Evolutionary conservation across 2,888 invertebrate genomes (phyloP).

Genomic region (Acleris sparsana): DNA sequence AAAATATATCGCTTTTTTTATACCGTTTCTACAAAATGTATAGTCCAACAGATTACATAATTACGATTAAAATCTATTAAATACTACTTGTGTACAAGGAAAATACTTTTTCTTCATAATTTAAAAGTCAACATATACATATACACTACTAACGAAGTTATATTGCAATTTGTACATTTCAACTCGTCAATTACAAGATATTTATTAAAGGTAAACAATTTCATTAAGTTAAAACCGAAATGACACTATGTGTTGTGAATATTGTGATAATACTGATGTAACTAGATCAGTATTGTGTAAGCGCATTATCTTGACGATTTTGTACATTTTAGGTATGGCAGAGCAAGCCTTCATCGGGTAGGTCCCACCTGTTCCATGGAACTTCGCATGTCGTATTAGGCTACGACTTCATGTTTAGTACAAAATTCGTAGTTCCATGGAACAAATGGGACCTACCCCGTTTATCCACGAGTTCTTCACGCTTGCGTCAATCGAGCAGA

Average conservation of each 20-base stretch:
- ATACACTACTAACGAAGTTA: constrained; percentile 24
- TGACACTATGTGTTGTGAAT: background rate
- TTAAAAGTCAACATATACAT: constrained; percentile 23
- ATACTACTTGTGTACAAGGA: constrained; percentile 24
- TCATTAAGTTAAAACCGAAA: background rate
- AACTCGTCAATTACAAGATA: constrained; percentile 16
- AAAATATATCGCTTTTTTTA: constrained; percentile 13
- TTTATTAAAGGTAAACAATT: constrained; percentile 18
- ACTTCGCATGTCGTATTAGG: too few relatives aligned
- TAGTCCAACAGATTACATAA: constrained; percentile 24
- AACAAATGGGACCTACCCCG: too few relatives aligned
- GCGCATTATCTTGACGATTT: constrained; percentile 10
- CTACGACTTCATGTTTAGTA: too few relatives aligned
- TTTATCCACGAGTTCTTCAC: too few relatives aligned
- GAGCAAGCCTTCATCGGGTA: background rate
- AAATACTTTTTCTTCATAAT: constrained; percentile 31
- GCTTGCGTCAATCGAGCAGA: too few relatives aligned
- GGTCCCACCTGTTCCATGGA: too few relatives aligned
- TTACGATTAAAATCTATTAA: constrained; percentile 30
- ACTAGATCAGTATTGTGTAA: too few relatives aligned
- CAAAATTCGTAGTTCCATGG: too few relatives aligned
- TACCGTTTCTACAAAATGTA: constrained; percentile 18
- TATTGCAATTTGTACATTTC: constrained; percentile 33
- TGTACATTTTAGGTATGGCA: constrained; percentile 10
- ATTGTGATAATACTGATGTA: constrained; percentile 8